phyloP scores from a whole-genome alignment of 2,888 invertebrate genomes.

The Cephus pulcher region DNA sequence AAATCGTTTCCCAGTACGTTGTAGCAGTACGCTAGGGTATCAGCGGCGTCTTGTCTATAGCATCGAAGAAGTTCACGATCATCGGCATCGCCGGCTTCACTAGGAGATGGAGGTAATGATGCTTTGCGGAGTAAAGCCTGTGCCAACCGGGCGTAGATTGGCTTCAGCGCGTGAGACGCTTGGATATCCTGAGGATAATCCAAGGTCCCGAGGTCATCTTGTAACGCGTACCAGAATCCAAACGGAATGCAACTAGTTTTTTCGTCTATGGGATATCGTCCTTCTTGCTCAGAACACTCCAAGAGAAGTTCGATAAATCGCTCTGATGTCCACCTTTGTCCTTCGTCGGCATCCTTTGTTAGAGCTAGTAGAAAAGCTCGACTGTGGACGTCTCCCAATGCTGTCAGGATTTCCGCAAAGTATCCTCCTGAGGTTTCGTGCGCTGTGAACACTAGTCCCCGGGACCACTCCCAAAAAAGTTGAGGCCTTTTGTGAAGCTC shows the following conservation, averaged over 20 bases:
- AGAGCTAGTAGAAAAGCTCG: conserved; percentile 70
- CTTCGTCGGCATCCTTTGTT: conserved; percentile 66
- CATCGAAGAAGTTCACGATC: conserved; percentile 89
- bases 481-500: conserved; percentile 48
- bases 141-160: conserved; percentile 83
- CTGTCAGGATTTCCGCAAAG: conserved; percentile 57
- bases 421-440: conserved; percentile 46
- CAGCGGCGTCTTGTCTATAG: conserved; percentile 87
- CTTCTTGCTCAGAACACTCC: conserved; percentile 83
- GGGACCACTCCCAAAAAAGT: conserved; percentile 58
- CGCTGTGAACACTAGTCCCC: conserved; percentile 47
- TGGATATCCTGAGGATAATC: conserved; percentile 52
- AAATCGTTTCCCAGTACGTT: conserved; percentile 82
- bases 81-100: conserved; percentile 70
- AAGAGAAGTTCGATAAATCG: conserved; percentile 80
- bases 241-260: conserved; percentile 86
- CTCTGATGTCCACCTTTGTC: conserved; percentile 70
- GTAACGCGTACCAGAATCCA: conserved; percentile 92
- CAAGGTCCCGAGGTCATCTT: conserved; percentile 70
- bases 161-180: conserved; percentile 69
- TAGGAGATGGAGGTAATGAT: conserved; percentile 72
- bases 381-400: conserved; percentile 69
- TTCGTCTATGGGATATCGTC: conserved; percentile 90
- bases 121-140: conserved; percentile 83
- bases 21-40: conserved; percentile 89